Evolutionary conservation across 2,797 vertebrate genomes (phyloP).

Genomic region (Macropodus opercularis): DNA sequence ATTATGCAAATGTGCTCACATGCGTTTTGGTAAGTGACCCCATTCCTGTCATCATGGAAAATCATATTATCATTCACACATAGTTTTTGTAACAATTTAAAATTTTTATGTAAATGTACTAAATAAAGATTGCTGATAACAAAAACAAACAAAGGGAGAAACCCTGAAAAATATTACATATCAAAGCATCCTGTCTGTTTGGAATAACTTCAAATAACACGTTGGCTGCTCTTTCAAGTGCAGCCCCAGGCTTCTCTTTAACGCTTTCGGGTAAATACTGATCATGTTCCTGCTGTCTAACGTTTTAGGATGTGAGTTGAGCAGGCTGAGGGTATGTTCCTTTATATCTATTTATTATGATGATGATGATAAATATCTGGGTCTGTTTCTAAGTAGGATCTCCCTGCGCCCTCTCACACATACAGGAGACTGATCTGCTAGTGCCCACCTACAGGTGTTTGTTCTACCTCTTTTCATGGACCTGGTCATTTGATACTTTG

Average conservation of each 20-base stretch:
- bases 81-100: slow-evolving; percentile 4
- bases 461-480: slow-evolving; percentile 14
- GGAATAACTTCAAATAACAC: slow-evolving; percentile 64
- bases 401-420: slow-evolving; percentile 18
- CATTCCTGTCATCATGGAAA: slow-evolving; percentile 5
- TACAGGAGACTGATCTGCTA: slow-evolving; percentile 34
- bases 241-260: slow-evolving; percentile 53
- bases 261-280: slow-evolving; percentile 56
- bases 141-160: slow-evolving; percentile 39
- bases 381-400: slow-evolving; percentile 64
- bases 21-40: neutral
- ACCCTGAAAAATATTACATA: slow-evolving; percentile 46
- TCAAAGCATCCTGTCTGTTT: slow-evolving; percentile 57
- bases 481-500: slow-evolving; percentile 43
- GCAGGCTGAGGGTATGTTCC: slow-evolving; percentile 48
- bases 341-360: slow-evolving; percentile 48
- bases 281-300: slow-evolving; percentile 53
- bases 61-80: neutral
- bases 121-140: slow-evolving; percentile 25
- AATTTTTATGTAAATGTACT: slow-evolving; percentile 8
- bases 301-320: slow-evolving; percentile 45
- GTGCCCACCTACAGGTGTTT: slow-evolving; percentile 48
- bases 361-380: slow-evolving; percentile 71
- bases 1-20: slow-evolving; percentile 1
- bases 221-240: slow-evolving; percentile 58